Evolutionary conservation across 2,797 vertebrate genomes (phyloP).

Genomic region (Gephyroberyx darwinii): DNA sequence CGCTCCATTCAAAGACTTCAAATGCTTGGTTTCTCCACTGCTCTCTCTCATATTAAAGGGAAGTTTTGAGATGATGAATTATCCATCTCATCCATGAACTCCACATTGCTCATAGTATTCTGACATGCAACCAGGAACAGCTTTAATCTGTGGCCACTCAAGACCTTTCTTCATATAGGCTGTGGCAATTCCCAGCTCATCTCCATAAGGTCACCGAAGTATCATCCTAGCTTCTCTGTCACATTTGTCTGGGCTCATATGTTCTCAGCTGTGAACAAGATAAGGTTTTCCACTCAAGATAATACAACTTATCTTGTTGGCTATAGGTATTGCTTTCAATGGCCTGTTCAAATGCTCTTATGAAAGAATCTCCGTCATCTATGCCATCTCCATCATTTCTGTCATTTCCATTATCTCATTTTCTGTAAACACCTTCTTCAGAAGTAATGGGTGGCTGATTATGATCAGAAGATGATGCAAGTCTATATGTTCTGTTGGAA

Average conservation of each 20-base stretch:
- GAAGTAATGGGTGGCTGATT: too few species aligned
- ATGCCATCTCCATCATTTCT: too few species aligned
- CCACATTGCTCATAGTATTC: slow-evolving; percentile 22
- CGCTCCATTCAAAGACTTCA: slow-evolving; percentile 16
- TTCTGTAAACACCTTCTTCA: neutral
- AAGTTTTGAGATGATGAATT: slow-evolving; percentile 20
- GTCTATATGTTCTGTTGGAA: too few species aligned
- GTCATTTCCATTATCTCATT: too few species aligned
- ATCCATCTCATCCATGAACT: slow-evolving; percentile 21
- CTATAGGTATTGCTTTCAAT: slow-evolving; percentile 20
- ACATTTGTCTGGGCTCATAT: slow-evolving; percentile 15
- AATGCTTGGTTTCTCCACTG: slow-evolving; percentile 16
- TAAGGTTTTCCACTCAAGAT: slow-evolving; percentile 13
- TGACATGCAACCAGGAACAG: slow-evolving; percentile 9
- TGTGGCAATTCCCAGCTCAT: slow-evolving; percentile 19
- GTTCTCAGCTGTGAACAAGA: slow-evolving; percentile 24
- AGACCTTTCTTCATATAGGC: slow-evolving; percentile 24
- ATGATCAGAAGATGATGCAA: too few species aligned
- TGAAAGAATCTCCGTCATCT: too few species aligned
- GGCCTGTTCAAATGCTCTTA: slow-evolving; percentile 17
- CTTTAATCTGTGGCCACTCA: slow-evolving; percentile 20
- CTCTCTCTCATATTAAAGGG: slow-evolving; percentile 26
- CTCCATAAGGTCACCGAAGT: slow-evolving; percentile 16
- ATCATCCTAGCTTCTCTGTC: neutral
- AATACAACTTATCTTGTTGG: slow-evolving; percentile 15